Evolutionary conservation across 2,888 invertebrate genomes (phyloP), one percentile per base, ranked within the genome.

Genomic region (Hirtodrosophila trivittata): DNA sequence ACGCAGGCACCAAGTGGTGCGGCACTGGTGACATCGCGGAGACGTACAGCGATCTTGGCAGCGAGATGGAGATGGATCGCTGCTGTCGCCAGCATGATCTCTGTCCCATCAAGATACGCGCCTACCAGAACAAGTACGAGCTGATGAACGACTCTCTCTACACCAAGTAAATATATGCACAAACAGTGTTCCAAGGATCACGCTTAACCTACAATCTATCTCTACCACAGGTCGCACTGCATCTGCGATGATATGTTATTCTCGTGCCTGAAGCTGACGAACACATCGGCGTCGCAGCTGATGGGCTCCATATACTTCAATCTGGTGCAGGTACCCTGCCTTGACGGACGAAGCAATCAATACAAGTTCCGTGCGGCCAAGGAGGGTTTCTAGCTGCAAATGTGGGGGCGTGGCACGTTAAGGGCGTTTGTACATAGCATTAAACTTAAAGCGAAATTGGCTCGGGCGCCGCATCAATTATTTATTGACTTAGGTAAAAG

Each of bases 11-110:
- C 32, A 97, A 97, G 90, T 97, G 97, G 97, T 98, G 97, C 87
- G 97, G 97, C 12, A 94, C 96, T 0, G 97, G 97, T 0, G 97
- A 97, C 90, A 94, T 96, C 74, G 97, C 97, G 0, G 91, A 93
- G 13, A 93, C 94, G 87, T 97, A 96, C 91, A 94, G 94, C 89
- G 97, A 97, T 91, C 92, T 97, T 68, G 98, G 98, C 33, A 92
- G 93, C 0, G 95, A 91, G 90, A 87, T 91, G 42, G 91, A 92
- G 26, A 93, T 96, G 77, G 97, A 97, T 91, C 92, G 93, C 77
- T 98, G 98, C 90, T 98, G 98, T 91, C 93, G 97, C 60, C 94
- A 94, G 10, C 98, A 98, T 89, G 97, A 98, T 91, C 92, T 97
- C 47, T 98, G 98, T 87, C 97, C 97, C 1, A 93, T 95, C 46